Percentiles rank a stretch among this genome's conserved stretches.
Conservation (phyloP, 2,797 vertebrate species). For the Enteromius paludinosus region DNA sequence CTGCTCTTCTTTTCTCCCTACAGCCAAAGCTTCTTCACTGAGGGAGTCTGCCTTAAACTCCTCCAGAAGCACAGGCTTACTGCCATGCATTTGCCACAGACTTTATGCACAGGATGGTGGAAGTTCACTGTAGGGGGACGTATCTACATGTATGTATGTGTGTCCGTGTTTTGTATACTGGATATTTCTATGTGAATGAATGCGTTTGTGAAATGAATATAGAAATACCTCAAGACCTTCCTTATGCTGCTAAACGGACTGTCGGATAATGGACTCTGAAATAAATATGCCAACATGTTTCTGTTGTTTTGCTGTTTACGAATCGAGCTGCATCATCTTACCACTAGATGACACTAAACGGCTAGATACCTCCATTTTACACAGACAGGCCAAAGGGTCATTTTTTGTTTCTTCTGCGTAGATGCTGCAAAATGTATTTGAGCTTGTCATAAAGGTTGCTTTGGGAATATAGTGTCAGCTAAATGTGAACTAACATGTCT, state of each 20-base stretch:
- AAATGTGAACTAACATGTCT: neutral
- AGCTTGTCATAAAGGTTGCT: too few relatives aligned
- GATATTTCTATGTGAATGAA: slow-evolving; percentile 64
- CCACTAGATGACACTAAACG: slow-evolving; percentile 66
- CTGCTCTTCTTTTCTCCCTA: slow-evolving; percentile 63
- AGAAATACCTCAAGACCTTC: slow-evolving; percentile 86
- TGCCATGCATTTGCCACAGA: slow-evolving; percentile 55
- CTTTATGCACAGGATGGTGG: slow-evolving; percentile 52
- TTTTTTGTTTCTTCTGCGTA: neutral
- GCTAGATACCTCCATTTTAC: slow-evolving; percentile 28
- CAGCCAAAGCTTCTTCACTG: slow-evolving; percentile 86
- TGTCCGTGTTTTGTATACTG: slow-evolving; percentile 50
- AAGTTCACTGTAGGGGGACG: slow-evolving; percentile 23
- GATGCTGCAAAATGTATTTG: neutral
- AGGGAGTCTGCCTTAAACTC: slow-evolving; percentile 73
- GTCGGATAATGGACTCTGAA: slow-evolving; percentile 64
- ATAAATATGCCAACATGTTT: slow-evolving; percentile 60
- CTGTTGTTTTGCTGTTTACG: slow-evolving; percentile 31
- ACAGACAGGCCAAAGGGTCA: slow-evolving; percentile 61
- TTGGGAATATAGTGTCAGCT: neutral
- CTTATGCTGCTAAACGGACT: slow-evolving; percentile 83
- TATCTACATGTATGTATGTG: slow-evolving; percentile 45
- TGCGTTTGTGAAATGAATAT: slow-evolving; percentile 64
- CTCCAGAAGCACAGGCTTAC: slow-evolving; percentile 59
- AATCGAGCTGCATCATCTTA: neutral